Evolutionary conservation across 1,140 invertebrate genomes (phyloP), one percentile per base, ranked within the genome.

Genomic region (Polypedilum pembai): DNA sequence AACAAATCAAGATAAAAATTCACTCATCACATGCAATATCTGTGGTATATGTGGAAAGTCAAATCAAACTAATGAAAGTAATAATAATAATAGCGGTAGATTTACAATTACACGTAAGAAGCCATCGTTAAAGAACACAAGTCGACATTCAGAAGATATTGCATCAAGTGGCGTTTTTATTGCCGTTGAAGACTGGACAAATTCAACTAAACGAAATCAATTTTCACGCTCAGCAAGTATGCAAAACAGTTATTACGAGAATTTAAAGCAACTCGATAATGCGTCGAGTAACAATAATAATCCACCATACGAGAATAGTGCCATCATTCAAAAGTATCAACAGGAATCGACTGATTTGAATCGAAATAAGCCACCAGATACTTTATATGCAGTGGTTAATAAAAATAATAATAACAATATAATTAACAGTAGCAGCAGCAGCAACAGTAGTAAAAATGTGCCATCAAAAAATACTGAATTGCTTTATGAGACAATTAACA

Each of bases 311-410:
- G 80, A 81, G 66, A 81, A 75, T 73, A 66, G 72, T 41, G 45
- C 75, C 18, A 74, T 75, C n/a, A 75, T 75, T 17, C 66, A 33
- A 12, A 73, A 45, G 15, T 17, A 17, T 40, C 66, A n/a, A 45
- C 73, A 75, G 20, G 74, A 63, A 74, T 20, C 73, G 65, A 33
- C 63, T 15, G 40, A 74, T 45, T 73, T 56, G 41, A 76, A 74
- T 74, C 76, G 40, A 20, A 76, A 12, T 21, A 41, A 75, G 40
- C 41, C 74, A 56, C 66, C 76, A 72, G 76, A 79, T 20, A 80
- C 80, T 7, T 79, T 82, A 8, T 82, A 82, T 75, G 80, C 81
- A 10, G 78, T 82, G 73, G 80, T 82, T 3, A 82, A 82, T 76
- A 82, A 82, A 75, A 78, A 80, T 74, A 80, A 82, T 75, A 82